These are phyloP conservation scores for Myotis myotis DNA, from an alignment of 2,797 vertebrate genomes.

Conservation along the genomic window DNA sequence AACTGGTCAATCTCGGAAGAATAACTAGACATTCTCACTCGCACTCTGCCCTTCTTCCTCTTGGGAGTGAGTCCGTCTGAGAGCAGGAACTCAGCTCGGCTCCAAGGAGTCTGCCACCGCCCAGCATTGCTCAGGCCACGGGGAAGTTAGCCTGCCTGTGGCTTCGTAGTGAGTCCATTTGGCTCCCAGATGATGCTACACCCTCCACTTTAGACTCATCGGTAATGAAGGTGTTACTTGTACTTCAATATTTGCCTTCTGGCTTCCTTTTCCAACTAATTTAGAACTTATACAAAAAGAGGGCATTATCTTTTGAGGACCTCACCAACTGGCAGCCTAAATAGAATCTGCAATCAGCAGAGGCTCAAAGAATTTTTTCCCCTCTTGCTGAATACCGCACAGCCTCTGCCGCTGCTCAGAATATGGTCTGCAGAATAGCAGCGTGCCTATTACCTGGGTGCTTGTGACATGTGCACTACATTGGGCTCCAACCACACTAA, in stretches of 20 bases:
- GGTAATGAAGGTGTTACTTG: not conserved
- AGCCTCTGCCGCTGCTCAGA: not conserved
- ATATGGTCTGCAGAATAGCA: not conserved
- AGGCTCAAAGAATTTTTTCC: not conserved
- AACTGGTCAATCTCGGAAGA: not conserved
- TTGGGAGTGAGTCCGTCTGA: not conserved
- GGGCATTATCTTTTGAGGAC: not conserved
- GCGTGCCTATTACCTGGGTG: accelerated
- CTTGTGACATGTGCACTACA: not conserved
- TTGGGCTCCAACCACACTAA: too few species aligned
- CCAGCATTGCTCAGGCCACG: not conserved
- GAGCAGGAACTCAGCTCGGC: not conserved
- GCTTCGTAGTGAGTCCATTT: not conserved
- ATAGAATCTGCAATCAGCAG: not conserved
- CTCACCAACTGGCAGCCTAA: not conserved
- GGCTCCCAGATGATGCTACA: not conserved
- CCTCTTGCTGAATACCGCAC: not conserved
- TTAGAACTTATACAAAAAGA: not conserved
- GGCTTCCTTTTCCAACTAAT: not conserved
- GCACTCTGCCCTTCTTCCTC: not conserved
- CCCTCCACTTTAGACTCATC: not conserved
- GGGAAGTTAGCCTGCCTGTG: accelerated
- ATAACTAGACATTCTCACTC: not conserved
- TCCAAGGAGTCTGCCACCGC: too few species aligned
- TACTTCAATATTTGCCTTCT: not conserved